Conservation (phyloP, 1,140 invertebrate species). For the Eueides isabella region DNA sequence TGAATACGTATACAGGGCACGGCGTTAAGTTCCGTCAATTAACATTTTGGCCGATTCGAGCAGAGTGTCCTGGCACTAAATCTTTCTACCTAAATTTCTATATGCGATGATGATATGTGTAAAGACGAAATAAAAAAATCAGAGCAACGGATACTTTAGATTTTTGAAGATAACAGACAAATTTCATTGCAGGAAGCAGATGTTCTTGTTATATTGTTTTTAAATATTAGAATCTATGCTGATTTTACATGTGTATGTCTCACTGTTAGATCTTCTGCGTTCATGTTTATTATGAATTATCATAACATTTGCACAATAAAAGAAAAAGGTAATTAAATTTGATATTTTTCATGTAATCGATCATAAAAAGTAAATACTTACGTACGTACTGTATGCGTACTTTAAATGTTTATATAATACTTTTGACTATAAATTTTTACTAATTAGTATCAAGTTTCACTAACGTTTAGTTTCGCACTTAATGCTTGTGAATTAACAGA, state of each 20-base stretch:
- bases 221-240: neutral
- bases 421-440: too few species aligned
- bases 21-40: neutral
- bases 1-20: neutral
- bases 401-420: too few species aligned
- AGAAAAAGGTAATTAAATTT: neutral
- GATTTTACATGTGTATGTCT: constrained; percentile 1
- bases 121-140: neutral
- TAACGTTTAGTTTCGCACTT: too few species aligned
- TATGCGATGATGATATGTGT: neutral
- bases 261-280: neutral
- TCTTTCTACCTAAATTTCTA: neutral
- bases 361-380: neutral
- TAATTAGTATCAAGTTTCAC: too few species aligned
- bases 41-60: neutral
- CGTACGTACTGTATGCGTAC: too few species aligned
- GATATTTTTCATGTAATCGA: neutral
- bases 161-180: constrained; percentile 55
- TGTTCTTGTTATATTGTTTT: constrained; percentile 46
- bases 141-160: constrained; percentile 32
- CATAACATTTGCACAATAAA: neutral
- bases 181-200: constrained; percentile 65
- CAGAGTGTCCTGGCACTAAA: neutral
- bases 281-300: neutral
- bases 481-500: too few species aligned